Evolutionary conservation across 2,888 invertebrate genomes (phyloP), one percentile per base, ranked within the genome.

Genomic region (Eulithis testata): DNA sequence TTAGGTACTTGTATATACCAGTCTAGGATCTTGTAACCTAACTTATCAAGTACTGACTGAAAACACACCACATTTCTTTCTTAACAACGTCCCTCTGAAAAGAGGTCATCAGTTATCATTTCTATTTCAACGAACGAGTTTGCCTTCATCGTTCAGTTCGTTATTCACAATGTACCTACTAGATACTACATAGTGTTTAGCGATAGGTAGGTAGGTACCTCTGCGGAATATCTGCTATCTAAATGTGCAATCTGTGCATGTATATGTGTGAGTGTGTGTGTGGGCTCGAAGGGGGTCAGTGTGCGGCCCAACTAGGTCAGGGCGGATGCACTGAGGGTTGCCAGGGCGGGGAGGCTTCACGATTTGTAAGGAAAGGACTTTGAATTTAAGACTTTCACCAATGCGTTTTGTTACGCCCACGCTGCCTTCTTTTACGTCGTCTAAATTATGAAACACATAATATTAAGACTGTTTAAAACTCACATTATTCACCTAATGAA

Each of bases 271-370:
- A 45, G 63, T 70, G 76, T 71, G 74, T 69, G 72, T 65, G 65
- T 68, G 73, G 70, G 75, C 74, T 72, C 70, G 73, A 84, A 82
- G 67, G 80, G 79, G 87, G 88, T 88, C 87, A 86, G 78, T 88
- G 89, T 89, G 88, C 87, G 84, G 83, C 76, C 81, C 83, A 92
- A 91, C 78, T 90, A 82, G 92, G 92, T 91, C 92, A 92, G 85
- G 86, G 89, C 83, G 86, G 85, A 85, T 86, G 89, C 88, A 86
- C 68, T 75, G 56, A 37, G 61, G 55, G 71, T 67, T 70, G 69
- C 73, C 71, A 71, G 59, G 0, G 7, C 3, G 4, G 7, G 5
- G 3, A 0, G 11, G 11, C 6, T 43, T 27, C 49, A 14, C 60
- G 3, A 6, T 27, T 8, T 12, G 3, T 27, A 8, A 7, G 64